Evolutionary conservation across 1,140 invertebrate genomes (phyloP), one percentile per base, ranked within the genome.

Genomic region (Scaptomyza pallida): DNA sequence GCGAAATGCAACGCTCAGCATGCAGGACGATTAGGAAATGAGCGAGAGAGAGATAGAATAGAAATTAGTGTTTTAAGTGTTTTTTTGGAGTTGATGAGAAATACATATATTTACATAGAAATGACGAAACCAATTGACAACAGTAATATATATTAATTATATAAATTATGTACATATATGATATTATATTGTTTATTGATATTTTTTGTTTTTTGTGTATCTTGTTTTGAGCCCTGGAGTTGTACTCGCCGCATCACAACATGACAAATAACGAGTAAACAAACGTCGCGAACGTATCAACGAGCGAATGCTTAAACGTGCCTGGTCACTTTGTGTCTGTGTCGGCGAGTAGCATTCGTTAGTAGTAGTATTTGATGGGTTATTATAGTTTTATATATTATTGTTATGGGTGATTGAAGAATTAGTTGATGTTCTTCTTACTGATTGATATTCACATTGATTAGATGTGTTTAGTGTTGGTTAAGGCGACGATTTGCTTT

Each of bases 401-500:
- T 16, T 48, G 44, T 48, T 35, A 54, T 60, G 8, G 9, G 13
- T 15, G 9, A 12, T 16, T 23, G 3, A 35, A 35, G 12, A 35
- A n/a, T 5, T n/a, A 35, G 33, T 61, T 43, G 4, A 6, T 26
- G 16, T 43, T n/a, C 1, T 41, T 68, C 30, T 72, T 63, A 69
- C 62, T 77, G 2, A 30, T 64, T 60, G 26, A 69, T 75, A 71
- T 40, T 35, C 61, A 64, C 51, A 64, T 60, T 33, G 9, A 19
- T 16, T 4, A 33, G 8, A 48, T 64, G 19, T 51, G 57, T 56
- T 62, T 19, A 33, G 52, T 40, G 56, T 72, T 48, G 43, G 48
- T 72, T 75, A 73, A n/a, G 72, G 54, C 62, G 33, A 80, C 82
- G 86, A 89, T 89, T 89, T 89, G 86, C 72, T 88, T 88, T 76